phyloP scores from a whole-genome alignment of 2,888 invertebrate genomes.

The Dusona sp. region DNA sequence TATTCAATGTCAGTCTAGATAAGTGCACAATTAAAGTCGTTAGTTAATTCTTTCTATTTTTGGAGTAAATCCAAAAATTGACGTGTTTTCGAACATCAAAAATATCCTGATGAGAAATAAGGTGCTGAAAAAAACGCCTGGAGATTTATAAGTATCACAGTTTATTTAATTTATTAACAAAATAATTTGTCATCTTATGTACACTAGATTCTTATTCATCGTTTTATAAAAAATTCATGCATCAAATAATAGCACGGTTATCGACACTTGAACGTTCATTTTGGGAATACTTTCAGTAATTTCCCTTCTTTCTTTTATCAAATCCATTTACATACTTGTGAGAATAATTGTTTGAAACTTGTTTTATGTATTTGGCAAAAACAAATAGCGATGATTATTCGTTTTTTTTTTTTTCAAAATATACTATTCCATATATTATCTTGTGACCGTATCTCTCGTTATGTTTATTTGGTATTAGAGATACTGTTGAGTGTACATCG shows the following conservation, averaged over 20 bases:
- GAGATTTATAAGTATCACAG: slow-evolving; percentile 74
- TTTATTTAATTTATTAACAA: slow-evolving; percentile 77
- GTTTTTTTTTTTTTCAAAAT: slow-evolving; percentile 26
- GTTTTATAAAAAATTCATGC: slow-evolving; percentile 74
- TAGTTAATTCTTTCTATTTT: too few species aligned
- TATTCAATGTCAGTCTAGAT: not conserved
- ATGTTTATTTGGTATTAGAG: slow-evolving; percentile 53
- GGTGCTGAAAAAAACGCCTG: slow-evolving; percentile 6
- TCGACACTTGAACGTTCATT: slow-evolving; percentile 1
- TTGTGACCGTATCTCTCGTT: slow-evolving; percentile 1
- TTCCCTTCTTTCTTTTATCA: not conserved
- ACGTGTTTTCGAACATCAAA: not conserved
- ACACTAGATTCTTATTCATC: slow-evolving; percentile 71
- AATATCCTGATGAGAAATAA: not conserved
- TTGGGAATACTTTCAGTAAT: slow-evolving; percentile 40
- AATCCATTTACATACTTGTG: not conserved
- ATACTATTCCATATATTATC: slow-evolving; percentile 34
- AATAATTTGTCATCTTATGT: slow-evolving; percentile 79
- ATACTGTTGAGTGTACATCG: slow-evolving; percentile 44
- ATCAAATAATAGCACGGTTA: slow-evolving; percentile 52
- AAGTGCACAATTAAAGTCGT: too few species aligned
- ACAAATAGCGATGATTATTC: slow-evolving; percentile 6
- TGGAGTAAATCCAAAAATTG: not conserved
- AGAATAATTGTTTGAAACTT: slow-evolving; percentile 6
- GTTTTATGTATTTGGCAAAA: slow-evolving; percentile 20